Evolutionary conservation across 2,797 vertebrate species (phyloP).

Genomic region (Esox lucius): DNA sequence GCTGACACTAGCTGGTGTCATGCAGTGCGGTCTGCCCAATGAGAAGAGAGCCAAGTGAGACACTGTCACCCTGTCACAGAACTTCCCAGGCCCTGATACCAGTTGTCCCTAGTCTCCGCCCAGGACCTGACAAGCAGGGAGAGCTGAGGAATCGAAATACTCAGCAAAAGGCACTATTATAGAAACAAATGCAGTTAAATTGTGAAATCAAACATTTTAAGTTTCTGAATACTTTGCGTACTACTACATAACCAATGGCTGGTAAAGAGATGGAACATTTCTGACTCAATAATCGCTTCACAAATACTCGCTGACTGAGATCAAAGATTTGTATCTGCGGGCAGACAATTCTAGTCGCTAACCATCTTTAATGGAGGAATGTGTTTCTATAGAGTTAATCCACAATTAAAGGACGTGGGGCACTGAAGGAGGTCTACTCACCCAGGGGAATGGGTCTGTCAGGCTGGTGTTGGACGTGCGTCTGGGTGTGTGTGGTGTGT

Average conservation of each 20-base stretch:
- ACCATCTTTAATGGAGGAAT: neutral
- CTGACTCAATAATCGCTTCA: conserved; percentile 1
- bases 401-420: neutral
- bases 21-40: neutral
- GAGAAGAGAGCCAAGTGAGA: neutral
- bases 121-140: conserved; percentile 9
- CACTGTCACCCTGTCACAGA: conserved; percentile 18
- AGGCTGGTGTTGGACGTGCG: conserved; percentile 72
- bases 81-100: conserved; percentile 13
- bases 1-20: conserved; percentile 9
- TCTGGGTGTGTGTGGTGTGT: conserved; percentile 77
- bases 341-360: neutral
- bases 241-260: neutral
- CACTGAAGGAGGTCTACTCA: conserved; percentile 71
- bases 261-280: conserved; percentile 1
- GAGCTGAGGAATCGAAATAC: conserved; percentile 10
- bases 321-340: neutral
- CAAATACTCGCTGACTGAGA: conserved; percentile 12
- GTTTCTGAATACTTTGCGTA: neutral
- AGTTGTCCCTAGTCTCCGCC: neutral
- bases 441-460: conserved; percentile 86
- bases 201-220: conserved; percentile 25
- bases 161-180: conserved; percentile 21
- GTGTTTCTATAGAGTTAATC: neutral
- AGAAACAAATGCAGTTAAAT: conserved; percentile 13